Base-by-base conservation (phyloP, 2,797 vertebrate species). In the Syngnathus acus region DNA sequence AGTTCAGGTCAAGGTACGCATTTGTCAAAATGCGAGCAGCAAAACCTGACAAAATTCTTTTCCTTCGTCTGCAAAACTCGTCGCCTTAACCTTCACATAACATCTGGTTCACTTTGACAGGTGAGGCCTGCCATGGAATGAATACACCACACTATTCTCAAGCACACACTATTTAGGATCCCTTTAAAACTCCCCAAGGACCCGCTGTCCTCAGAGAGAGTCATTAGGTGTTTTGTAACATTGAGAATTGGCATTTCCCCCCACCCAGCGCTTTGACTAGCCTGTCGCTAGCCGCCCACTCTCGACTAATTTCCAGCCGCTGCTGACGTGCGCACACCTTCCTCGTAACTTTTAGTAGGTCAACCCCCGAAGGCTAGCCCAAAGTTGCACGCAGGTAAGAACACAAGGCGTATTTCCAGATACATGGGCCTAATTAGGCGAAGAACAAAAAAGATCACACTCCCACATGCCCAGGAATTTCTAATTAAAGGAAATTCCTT, bases 401-500 rank as follows among this genome's bases (percentile, higher is more conserved):
- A 83, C 73, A 76, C 75, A 77, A 83, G 76, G 73, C 76, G 77
- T 80, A 83, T 87, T 85, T 86, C 80, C 60, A 75, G 78, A 82
- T 83, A 79, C 83, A 79, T 77, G 63, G 72, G 83, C 72, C 85
- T 89, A 83, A 90, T 90, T 87, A 89, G 82, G 77, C 69, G 73
- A 75, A 88, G 83, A 88, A 89, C 82, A 86, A 67, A 86, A 42
- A 88, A 88, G 84, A 88, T 85, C 83, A 76, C 78, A 78, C 80
- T 75, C 74, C 72, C 67, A 21, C 71, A 68, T 82, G 87, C 78
- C 77, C 80, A 64, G 32, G 63, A 70, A 77, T 87, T 82, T 86
- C 80, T 88, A 87, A 90, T 88, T 85, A 89, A 85, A 83, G 86
- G 85, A 87, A 88, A 88, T 85, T 82, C 78, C 82, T 84, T 64